phyloP scores from a whole-genome alignment of 2,888 invertebrate species.

The Acleris literana region DNA sequence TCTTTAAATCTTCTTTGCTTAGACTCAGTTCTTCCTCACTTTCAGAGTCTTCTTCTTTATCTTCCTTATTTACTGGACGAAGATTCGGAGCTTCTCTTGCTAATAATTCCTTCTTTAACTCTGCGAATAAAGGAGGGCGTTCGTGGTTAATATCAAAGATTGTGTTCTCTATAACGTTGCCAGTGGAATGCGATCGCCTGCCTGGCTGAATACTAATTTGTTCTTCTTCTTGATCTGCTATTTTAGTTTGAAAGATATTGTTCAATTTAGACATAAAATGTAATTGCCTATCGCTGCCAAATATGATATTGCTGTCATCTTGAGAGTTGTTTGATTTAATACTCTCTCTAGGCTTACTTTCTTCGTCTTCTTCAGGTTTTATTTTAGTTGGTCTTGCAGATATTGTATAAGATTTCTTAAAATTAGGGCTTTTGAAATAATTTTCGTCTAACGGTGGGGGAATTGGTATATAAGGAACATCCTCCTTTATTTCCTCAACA shows the following conservation, averaged over 20 bases:
- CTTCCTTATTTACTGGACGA: conserved; percentile 55
- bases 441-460: conserved; percentile 71
- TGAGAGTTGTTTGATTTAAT: conserved; percentile 58
- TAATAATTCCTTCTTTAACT: conserved; percentile 69
- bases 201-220: conserved; percentile 48
- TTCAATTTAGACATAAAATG: conserved; percentile 75
- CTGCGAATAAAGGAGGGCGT: conserved; percentile 59
- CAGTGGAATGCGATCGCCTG: conserved; percentile 69
- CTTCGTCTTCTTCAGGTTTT: conserved; percentile 44
- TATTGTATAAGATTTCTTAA: conserved; percentile 55
- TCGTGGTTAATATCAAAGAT: conserved; percentile 50
- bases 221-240: conserved; percentile 55
- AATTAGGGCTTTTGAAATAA: conserved; percentile 52
- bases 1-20: conserved; percentile 69
- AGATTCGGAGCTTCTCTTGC: conserved; percentile 58
- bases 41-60: conserved; percentile 45
- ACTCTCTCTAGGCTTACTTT: conserved; percentile 56
- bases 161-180: conserved; percentile 57
- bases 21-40: conserved; percentile 58
- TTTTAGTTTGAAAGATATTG: conserved; percentile 68
- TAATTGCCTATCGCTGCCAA: conserved; percentile 66
- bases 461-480: conserved; percentile 61
- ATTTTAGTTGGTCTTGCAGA: conserved; percentile 47
- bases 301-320: conserved; percentile 60
- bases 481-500: conserved; percentile 55